phyloP scores from a whole-genome alignment of 35 echinoderm and acorn worm genomes.

The Anneissia japonica region DNA sequence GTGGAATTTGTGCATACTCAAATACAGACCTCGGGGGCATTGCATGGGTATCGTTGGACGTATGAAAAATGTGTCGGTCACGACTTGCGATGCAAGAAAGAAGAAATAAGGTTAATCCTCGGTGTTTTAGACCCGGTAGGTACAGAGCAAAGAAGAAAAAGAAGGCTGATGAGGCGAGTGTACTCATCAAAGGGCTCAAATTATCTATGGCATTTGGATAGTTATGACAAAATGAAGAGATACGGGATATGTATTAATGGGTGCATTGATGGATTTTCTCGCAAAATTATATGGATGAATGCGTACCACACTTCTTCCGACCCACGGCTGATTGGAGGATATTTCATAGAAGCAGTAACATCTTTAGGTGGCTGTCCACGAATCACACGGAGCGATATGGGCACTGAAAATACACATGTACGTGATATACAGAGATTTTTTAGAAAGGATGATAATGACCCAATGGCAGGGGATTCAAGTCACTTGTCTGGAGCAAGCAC shows the following conservation, averaged over 20 bases:
- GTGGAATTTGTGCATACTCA: slow-evolving; percentile 12
- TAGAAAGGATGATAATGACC: background rate
- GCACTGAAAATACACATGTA: slow-evolving; percentile 28
- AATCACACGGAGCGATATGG: background rate
- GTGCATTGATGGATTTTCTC: slow-evolving; percentile 23
- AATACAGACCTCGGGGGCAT: background rate
- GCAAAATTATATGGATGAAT: slow-evolving; percentile 41
- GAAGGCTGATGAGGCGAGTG: slow-evolving; percentile 23
- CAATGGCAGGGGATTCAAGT: background rate
- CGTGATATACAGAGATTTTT: slow-evolving; percentile 23
- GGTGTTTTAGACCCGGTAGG: slow-evolving; percentile 46
- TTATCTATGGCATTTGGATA: slow-evolving; percentile 50
- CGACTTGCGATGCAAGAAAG: background rate
- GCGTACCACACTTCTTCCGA: slow-evolving; percentile 31
- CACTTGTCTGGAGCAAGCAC: slow-evolving; percentile 18
- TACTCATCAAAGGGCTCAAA: slow-evolving; percentile 51
- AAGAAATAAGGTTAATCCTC: slow-evolving; percentile 17
- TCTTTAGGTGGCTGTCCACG: slow-evolving; percentile 13
- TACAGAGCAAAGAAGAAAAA: slow-evolving; percentile 10
- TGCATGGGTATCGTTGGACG: slow-evolving; percentile 26
- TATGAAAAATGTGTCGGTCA: slow-evolving; percentile 6
- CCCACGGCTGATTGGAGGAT: slow-evolving; percentile 26
- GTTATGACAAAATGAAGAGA: slow-evolving; percentile 47
- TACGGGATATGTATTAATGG: slow-evolving; percentile 28
- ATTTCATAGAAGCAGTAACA: slow-evolving; percentile 27